phyloP scores from a whole-genome alignment of 2,113 vertebrate species.

The Scophthalmus maximus region DNA sequence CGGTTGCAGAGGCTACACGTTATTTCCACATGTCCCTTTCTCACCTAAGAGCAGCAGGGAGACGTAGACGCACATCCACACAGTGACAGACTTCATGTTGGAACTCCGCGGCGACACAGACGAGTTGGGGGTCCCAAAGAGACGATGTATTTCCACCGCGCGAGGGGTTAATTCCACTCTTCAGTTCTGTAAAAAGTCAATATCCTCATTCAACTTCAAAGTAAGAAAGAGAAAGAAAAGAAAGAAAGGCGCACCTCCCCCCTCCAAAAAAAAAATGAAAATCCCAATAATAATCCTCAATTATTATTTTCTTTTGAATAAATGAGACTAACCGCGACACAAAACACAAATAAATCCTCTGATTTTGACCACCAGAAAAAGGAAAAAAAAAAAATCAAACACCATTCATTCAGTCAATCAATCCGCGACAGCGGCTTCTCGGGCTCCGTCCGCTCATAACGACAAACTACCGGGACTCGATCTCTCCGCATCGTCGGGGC shows the following conservation, averaged over 20 bases:
- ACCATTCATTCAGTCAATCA: conserved; percentile 58
- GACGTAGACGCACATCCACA: conserved; percentile 71
- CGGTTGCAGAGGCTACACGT: background rate
- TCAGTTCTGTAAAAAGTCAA: conserved; percentile 49
- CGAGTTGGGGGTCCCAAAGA: conserved; percentile 53
- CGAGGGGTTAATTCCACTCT: conserved; percentile 57
- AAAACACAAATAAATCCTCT: conserved; percentile 37
- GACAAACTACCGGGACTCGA: conserved; percentile 75
- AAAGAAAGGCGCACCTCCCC: too few relatives aligned
- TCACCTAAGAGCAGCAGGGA: conserved; percentile 76
- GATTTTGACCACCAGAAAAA: background rate
- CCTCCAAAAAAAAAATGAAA: background rate
- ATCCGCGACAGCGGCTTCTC: conserved; percentile 71
- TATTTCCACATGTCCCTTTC: conserved; percentile 38
- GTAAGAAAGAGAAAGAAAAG: too few relatives aligned
- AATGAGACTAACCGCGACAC: conserved; percentile 32
- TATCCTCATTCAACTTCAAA: conserved; percentile 72
- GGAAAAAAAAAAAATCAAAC: conserved; percentile 22
- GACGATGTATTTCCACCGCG: conserved; percentile 63
- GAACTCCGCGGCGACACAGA: conserved; percentile 35
- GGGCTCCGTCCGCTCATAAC: conserved; percentile 71
- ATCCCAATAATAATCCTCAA: conserved; percentile 67
- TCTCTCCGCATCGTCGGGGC: conserved; percentile 72
- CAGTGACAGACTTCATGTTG: conserved; percentile 72
- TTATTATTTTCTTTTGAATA: conserved; percentile 6